Evolutionary conservation across 2,797 vertebrate species (phyloP).

Genomic region (Forpus xanthops): DNA sequence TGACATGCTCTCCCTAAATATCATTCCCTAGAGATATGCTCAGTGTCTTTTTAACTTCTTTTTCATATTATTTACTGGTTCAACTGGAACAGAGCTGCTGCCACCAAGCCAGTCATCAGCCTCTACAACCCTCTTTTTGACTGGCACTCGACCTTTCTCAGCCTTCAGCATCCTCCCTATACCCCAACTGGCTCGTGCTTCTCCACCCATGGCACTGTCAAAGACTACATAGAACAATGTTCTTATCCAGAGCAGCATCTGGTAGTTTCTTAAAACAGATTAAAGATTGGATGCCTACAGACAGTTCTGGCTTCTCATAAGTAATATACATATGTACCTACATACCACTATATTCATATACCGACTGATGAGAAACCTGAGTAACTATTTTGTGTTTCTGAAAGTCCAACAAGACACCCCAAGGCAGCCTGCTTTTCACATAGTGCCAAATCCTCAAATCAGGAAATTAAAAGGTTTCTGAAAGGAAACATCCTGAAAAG

Average conservation of each 20-base stretch:
- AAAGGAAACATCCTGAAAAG: not conserved
- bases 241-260: not conserved
- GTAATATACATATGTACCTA: not conserved
- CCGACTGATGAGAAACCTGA: not conserved
- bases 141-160: not conserved
- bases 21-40: not conserved
- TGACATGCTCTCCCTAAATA: not conserved
- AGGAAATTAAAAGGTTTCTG: not conserved
- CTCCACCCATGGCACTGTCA: not conserved
- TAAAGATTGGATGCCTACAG: not conserved
- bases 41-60: rapidly evolving
- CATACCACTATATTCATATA: not conserved
- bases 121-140: not conserved
- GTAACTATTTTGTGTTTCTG: not conserved
- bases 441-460: not conserved
- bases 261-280: not conserved
- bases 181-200: rapidly evolving
- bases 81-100: not conserved
- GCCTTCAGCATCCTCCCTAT: not conserved
- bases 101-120: not conserved
- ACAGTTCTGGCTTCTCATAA: not conserved
- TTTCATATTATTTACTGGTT: not conserved
- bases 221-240: not conserved
- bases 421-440: not conserved
- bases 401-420: not conserved